Evolutionary conservation across 1,140 invertebrate genomes (phyloP).

Genomic region (Alviniconcha marisindica): DNA sequence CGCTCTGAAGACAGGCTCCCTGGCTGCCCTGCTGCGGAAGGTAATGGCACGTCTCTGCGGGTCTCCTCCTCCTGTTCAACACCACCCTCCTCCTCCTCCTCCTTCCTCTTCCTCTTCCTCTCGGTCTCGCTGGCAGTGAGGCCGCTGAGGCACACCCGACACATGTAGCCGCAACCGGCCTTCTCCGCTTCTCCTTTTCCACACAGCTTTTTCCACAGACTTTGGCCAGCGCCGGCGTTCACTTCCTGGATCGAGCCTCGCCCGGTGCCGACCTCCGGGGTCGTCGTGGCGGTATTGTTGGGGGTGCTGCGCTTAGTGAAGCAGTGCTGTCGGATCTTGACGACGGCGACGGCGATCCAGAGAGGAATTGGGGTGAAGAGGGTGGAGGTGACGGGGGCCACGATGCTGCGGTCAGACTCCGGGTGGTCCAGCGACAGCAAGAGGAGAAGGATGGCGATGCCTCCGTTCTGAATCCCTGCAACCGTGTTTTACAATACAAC

Average conservation of each 20-base stretch:
- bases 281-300: not conserved
- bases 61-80: not conserved
- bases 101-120: no score
- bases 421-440: constrained; percentile 76
- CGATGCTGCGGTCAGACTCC: constrained; percentile 74
- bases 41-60: not conserved
- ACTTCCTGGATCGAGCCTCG: not conserved
- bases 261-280: not conserved
- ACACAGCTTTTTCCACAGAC: not conserved
- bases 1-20: not conserved
- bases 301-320: not conserved
- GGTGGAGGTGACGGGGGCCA: constrained; percentile 80
- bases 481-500: no score
- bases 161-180: not conserved
- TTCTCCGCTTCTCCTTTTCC: not conserved
- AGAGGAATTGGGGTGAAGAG: constrained; percentile 94
- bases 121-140: no score
- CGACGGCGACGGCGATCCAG: constrained; percentile 51
- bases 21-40: not conserved
- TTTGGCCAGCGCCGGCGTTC: not conserved
- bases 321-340: constrained; percentile 26
- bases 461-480: constrained; percentile 77
- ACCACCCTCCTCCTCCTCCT: not conserved
- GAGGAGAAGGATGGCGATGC: constrained; percentile 77
- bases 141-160: not conserved